These are phyloP conservation scores for Rhinogobio ventralis DNA, from an alignment of 2,797 vertebrate species.

Conservation along the genomic window DNA sequence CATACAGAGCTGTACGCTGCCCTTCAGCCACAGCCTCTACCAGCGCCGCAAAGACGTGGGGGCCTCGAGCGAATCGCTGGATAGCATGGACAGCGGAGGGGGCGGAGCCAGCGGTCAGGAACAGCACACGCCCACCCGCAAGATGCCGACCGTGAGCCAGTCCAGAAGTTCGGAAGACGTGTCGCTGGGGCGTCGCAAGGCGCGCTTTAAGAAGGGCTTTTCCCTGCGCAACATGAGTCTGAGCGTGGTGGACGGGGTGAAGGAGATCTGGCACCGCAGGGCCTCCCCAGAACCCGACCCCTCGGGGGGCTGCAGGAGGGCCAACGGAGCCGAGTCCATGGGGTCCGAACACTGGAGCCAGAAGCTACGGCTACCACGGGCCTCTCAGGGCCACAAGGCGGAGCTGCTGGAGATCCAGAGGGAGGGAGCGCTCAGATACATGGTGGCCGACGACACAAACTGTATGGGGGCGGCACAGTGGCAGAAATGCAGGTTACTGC, in stretches of 20 bases:
- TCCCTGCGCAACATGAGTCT: conserved; percentile 97
- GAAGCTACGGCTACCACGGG: conserved; percentile 86
- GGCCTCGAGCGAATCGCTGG: conserved; percentile 86
- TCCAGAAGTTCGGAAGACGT: conserved; percentile 96
- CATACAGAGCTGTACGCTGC: conserved; percentile 88
- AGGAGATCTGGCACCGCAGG: conserved; percentile 95
- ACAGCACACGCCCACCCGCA: conserved; percentile 73
- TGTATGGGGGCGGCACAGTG: conserved; percentile 90
- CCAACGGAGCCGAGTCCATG: conserved; percentile 78
- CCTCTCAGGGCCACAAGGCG: conserved; percentile 84
- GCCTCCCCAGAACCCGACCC: conserved; percentile 86
- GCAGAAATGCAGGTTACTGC: conserved; percentile 95
- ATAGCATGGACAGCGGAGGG: conserved; percentile 88
- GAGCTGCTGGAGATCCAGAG: conserved; percentile 94
- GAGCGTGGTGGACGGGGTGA: conserved; percentile 94
- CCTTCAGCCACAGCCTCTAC: conserved; percentile 83
- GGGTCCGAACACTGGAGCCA: conserved; percentile 85
- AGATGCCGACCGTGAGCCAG: conserved; percentile 86
- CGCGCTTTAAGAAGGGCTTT: conserved; percentile 95
- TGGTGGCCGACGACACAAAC: conserved; percentile 94
- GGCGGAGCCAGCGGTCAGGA: conserved; percentile 73
- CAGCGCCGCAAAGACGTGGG: conserved; percentile 81
- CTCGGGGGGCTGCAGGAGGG: conserved; percentile 66
- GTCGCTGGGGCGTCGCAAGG: conserved; percentile 82
- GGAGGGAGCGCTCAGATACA: conserved; percentile 92